These are phyloP conservation scores for Ganaspis brasiliensis DNA, from an alignment of 2,888 invertebrate species.

Conservation along the genomic window DNA sequence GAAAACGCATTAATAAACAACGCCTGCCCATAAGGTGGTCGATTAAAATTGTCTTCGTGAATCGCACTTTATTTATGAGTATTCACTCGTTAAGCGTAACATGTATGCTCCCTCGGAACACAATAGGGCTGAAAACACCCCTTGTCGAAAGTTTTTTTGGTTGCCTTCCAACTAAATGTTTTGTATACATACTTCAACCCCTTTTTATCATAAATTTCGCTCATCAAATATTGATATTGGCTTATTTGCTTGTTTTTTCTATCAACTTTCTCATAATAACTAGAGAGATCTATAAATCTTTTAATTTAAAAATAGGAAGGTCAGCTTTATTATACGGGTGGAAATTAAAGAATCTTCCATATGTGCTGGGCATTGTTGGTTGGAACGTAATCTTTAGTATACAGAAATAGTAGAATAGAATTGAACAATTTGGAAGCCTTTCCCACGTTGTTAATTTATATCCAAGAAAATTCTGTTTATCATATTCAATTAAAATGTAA, in stretches of 20 bases:
- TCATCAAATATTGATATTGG: constrained; percentile 59
- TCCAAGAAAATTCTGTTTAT: too few relatives aligned
- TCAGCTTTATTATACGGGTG: too few relatives aligned
- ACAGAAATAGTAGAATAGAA: too few relatives aligned
- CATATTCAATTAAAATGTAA: too few relatives aligned
- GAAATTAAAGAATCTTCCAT: too few relatives aligned
- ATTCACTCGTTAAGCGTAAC: constrained; percentile 49
- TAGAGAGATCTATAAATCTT: not conserved
- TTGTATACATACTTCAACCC: constrained; percentile 18
- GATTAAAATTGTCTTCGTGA: constrained; percentile 68
- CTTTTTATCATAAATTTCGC: constrained; percentile 54
- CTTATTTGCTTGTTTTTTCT: constrained; percentile 45
- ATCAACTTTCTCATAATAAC: not conserved
- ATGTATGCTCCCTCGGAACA: constrained; percentile 48
- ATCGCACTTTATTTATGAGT: constrained; percentile 69
- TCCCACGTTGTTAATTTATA: too few relatives aligned
- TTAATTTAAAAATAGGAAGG: not conserved
- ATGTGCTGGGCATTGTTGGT: too few relatives aligned
- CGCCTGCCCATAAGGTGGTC: constrained; percentile 65
- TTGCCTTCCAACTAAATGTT: constrained; percentile 50
- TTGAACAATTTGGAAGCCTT: too few relatives aligned
- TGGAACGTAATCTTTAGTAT: too few relatives aligned
- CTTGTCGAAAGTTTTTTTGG: constrained; percentile 49
- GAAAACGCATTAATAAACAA: constrained; percentile 72
- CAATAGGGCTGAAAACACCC: constrained; percentile 45